Percentiles rank a stretch among this genome's conserved stretches.
phyloP scores from a whole-genome alignment of 2,888 invertebrate species.

The Agrypnus murinus region DNA sequence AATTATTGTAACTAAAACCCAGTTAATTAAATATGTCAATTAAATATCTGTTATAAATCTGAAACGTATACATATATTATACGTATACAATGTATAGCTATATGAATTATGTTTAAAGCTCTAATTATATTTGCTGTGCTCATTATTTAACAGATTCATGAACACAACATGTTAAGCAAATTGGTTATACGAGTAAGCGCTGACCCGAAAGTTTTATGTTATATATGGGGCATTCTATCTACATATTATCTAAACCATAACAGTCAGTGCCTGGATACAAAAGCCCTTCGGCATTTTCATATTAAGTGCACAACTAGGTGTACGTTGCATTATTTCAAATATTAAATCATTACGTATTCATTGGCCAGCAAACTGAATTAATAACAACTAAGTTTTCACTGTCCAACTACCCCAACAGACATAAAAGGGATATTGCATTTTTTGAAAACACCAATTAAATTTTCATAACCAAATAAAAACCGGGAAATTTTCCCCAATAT shows the following conservation, averaged over 20 bases:
- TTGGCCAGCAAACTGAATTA: no score
- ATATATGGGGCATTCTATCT: not conserved
- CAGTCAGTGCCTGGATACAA: not conserved
- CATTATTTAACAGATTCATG: constrained; percentile 30
- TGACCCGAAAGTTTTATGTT: constrained; percentile 34
- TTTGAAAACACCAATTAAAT: no score
- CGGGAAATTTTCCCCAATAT: no score
- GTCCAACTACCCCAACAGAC: no score
- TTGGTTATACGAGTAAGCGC: constrained; percentile 24
- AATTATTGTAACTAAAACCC: not conserved
- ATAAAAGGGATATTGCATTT: no score
- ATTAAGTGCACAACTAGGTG: no score
- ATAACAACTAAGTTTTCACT: no score
- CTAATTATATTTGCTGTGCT: constrained; percentile 6
- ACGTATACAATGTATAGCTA: no score
- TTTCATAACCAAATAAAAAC: no score
- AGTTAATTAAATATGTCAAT: constrained; percentile 8
- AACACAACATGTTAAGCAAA: constrained; percentile 23
- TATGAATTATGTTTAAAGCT: constrained; percentile 3
- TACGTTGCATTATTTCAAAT: no score
- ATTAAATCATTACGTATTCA: no score
- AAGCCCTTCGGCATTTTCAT: not conserved
- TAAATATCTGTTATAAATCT: constrained; percentile 2
- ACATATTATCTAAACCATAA: constrained; percentile 1
- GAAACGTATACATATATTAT: not conserved